Evolutionary conservation across 2,888 invertebrate species (phyloP), one percentile per base, ranked within the genome.

Genomic region (Nomada flava): DNA sequence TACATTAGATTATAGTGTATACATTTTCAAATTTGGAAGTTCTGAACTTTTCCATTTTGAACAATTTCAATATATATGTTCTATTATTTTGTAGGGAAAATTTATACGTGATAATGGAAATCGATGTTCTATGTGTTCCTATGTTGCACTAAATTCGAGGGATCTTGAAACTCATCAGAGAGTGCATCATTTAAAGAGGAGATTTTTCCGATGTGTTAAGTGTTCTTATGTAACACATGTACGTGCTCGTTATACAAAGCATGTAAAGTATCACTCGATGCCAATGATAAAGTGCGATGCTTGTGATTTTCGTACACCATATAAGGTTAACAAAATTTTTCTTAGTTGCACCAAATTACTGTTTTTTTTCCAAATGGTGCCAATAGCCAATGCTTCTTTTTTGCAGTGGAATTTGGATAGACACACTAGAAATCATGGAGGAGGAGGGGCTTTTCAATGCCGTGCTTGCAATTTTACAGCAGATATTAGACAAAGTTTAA

Each of bases 261-360:
- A 98, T 93, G 97, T 98, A 69, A 98, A 98, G 92, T 98, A 98
- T 93, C 98, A 98, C 94, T 97, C 98, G 78, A 98, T 98, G 97
- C 98, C 97, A 89, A 98, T 98, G 97, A 98, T 98, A 89, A 98
- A 98, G 94, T 99, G 98, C 94, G 97, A 97, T 77, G 96, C 97
- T 93, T 99, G 99, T 94, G 98, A 98, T 92, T 99, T 98, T 93
- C 96, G 97, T 84, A 98, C 98, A 23, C 98, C 98, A 29, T 94
- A 94, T 88, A 93, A 93, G 91, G 93, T 93, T 79, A 47, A 86
- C 79, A 11, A 9, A 47, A 65, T 4, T 55, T 63, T 18, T 18
- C 13, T 2, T 18, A 26, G 52, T 15, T 52, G 13, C 20, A 26
- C 13, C 11, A n/a, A n/a, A 15, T 20, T 3, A 9, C 15, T 47